phyloP scores from a whole-genome alignment of 1,140 invertebrate species.

The Leptoteleia sp. region DNA sequence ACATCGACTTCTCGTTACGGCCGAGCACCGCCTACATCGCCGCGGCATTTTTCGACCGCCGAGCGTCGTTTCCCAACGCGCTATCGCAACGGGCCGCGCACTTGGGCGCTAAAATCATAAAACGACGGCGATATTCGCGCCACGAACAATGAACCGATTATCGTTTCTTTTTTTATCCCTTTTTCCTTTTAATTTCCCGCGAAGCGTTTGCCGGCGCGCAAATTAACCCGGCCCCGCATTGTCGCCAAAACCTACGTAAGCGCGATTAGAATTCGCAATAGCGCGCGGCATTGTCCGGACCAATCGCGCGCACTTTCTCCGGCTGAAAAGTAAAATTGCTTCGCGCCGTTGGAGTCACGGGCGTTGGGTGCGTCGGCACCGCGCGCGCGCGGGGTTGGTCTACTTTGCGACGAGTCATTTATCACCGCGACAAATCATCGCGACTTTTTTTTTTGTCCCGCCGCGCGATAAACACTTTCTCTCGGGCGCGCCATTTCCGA shows the following conservation, averaged over 20 bases:
- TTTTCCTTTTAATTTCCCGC: too few relatives aligned
- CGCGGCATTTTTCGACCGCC: slow-evolving; percentile 19
- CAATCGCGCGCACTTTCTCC: slow-evolving; percentile 57
- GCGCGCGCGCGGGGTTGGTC: slow-evolving; percentile 42
- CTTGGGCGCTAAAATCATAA: slow-evolving; percentile 3
- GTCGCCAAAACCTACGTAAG: slow-evolving; percentile 23
- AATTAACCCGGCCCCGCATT: slow-evolving; percentile 5
- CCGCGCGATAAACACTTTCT: slow-evolving; percentile 35
- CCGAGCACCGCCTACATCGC: slow-evolving; percentile 33
- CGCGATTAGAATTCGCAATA: slow-evolving; percentile 25
- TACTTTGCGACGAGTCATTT: slow-evolving; percentile 45
- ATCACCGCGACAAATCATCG: slow-evolving; percentile 40
- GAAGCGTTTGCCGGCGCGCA: too few relatives aligned
- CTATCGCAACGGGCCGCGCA: neutral
- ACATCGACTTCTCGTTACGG: slow-evolving; percentile 43
- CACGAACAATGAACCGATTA: slow-evolving; percentile 27
- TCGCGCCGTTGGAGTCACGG: slow-evolving; percentile 16
- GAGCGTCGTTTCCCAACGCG: neutral
- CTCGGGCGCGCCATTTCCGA: slow-evolving; percentile 15
- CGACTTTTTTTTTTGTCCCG: slow-evolving; percentile 28
- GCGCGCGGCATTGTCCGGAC: slow-evolving; percentile 14
- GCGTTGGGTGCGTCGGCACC: slow-evolving; percentile 22
- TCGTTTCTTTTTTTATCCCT: too few relatives aligned
- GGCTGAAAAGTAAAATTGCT: slow-evolving; percentile 61
- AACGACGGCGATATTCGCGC: too few relatives aligned